Evolutionary conservation across 2,888 invertebrate species (phyloP).

Genomic region (Ptilodon capucinus): DNA sequence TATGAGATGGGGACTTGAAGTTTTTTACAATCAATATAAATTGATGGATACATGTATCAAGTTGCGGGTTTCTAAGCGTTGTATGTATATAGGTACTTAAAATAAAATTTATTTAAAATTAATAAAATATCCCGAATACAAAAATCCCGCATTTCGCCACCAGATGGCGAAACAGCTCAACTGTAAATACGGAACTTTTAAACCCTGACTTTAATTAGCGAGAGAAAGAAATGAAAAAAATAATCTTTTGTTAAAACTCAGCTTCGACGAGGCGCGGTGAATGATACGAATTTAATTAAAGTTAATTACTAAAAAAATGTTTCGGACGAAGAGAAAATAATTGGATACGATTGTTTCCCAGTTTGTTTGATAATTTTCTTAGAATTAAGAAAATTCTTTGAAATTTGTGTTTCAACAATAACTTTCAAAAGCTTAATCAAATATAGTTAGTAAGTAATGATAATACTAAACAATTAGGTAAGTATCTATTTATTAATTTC

Average conservation of each 20-base stretch:
- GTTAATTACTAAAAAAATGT: constrained; percentile 41
- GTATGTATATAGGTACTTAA: too few relatives aligned
- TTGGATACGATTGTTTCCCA: constrained; percentile 33
- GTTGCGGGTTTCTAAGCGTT: too few relatives aligned
- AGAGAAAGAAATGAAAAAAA: constrained; percentile 33
- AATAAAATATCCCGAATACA: too few relatives aligned
- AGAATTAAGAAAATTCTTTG: constrained; percentile 1
- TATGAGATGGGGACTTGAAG: too few relatives aligned
- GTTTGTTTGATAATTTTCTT: constrained; percentile 6
- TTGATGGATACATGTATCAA: too few relatives aligned
- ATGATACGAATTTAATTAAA: constrained; percentile 62
- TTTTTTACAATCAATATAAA: too few relatives aligned
- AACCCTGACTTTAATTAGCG: constrained; percentile 47
- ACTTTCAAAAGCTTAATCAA: too few relatives aligned
- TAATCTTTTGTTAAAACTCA: constrained; percentile 36
- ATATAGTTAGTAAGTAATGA: too few relatives aligned
- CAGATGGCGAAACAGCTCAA: constrained; percentile 20
- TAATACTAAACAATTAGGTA: too few relatives aligned
- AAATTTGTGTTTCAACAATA: background rate
- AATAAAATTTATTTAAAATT: too few relatives aligned
- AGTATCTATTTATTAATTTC: too few relatives aligned
- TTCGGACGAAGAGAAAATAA: constrained; percentile 36
- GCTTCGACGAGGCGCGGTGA: constrained; percentile 25
- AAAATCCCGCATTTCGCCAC: constrained; percentile 7
- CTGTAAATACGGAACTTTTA: constrained; percentile 31